Evolutionary conservation across 1,140 invertebrate genomes (phyloP), one percentile per base, ranked within the genome.

Genomic region (Drosophila seguyi): DNA sequence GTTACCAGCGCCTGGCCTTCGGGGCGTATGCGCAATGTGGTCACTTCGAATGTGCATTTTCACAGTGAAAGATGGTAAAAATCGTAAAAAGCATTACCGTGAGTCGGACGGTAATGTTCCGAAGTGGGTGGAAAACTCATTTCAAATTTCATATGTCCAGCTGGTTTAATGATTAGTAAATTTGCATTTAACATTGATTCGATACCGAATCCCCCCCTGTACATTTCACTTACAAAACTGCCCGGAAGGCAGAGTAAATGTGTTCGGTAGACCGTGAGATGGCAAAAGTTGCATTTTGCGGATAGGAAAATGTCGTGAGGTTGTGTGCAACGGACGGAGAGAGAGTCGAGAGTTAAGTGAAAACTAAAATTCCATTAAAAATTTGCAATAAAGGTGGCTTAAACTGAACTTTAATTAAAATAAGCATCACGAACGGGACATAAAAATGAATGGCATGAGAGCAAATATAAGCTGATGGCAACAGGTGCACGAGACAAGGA

Each of bases 41-140:
- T 58, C 84, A 91, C 91, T 92, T 91, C 91, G 79, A 91, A 92
- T 92, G 91, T 75, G 77, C 88, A 91, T 91, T 90, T 77, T 74
- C 76, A 48, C 91, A 78, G 81, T 92, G 91, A 92, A 92, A 92
- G 91, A 92, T 92, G 91, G 91, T 92, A 92, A 92, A 92, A 91
- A 92, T 91, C 87, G 81, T 90, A 92, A 92, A 92, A 79, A 73
- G 68, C 45, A 60, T 47, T 68, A 61, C 62, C 52, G 52, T 63
- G 5, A 11, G 13, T 20, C 6, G 44, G 25, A 22, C 20, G 62
- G 59, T 68, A 69, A 52, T 39, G 50, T 20, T n/a, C 6, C 42
- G 80, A 60, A 50, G 34, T 56, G n/a, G 18, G 16, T 14, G 63
- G 45, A 50, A 63, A 59, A 66, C 66, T 66, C 71, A 72, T 81